Evolutionary conservation across 1,140 invertebrate genomes (phyloP).

Genomic region (Drosophila tristis): DNA sequence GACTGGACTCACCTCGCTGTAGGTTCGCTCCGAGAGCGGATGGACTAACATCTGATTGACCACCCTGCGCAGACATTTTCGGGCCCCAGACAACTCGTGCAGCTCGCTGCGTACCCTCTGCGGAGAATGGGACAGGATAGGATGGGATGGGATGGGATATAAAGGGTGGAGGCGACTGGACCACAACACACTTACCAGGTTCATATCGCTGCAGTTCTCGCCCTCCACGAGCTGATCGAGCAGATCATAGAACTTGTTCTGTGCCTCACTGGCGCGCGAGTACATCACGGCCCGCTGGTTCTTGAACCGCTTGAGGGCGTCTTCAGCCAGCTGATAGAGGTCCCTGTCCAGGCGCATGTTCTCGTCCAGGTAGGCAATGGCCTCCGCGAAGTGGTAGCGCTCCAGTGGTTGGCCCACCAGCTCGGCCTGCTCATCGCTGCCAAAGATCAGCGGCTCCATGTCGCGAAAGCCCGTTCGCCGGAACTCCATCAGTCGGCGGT

Average conservation of each 20-base stretch:
- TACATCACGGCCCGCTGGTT: background rate
- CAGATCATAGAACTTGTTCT: slow-evolving; percentile 4
- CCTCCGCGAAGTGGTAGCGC: slow-evolving; percentile 8
- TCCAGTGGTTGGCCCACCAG: background rate
- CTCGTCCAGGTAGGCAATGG: slow-evolving; percentile 2
- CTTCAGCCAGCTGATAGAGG: slow-evolving; percentile 5
- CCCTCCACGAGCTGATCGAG: background rate
- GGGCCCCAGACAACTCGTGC: background rate
- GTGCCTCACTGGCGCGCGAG: background rate
- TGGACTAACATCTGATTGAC: background rate
- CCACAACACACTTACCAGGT: background rate
- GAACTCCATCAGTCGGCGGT: background rate
- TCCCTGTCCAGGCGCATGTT: slow-evolving; percentile 1
- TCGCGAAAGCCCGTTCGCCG: slow-evolving; percentile 1
- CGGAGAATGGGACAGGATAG: background rate
- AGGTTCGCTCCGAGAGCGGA: background rate
- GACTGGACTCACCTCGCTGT: background rate
- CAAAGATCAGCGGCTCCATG: background rate
- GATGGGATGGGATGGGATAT: too few relatives aligned
- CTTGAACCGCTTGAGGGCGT: background rate
- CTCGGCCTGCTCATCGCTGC: background rate
- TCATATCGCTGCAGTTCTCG: slow-evolving; percentile 1
- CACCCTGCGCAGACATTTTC: background rate
- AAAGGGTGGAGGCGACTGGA: background rate
- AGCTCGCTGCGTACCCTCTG: background rate